Percentiles rank a stretch among this genome's conserved stretches.
Conservation (phyloP, 30 jellyfish, hydroid and myxozoan genomes). For the Calvadosia cruxmelitensis region DNA sequence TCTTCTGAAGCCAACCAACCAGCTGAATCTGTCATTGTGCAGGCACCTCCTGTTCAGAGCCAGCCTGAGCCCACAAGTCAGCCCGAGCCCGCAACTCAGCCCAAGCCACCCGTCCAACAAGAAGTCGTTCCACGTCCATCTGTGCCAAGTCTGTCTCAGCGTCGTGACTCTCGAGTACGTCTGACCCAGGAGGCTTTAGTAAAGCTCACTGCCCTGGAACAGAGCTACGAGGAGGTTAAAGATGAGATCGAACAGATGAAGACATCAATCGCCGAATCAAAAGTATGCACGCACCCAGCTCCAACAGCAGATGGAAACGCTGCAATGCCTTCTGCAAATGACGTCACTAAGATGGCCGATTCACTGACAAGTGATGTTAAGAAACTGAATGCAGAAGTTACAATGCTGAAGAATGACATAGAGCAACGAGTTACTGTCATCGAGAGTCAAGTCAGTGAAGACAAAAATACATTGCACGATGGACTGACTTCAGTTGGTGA, state of each 20-base stretch:
- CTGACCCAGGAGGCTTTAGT: neutral
- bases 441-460: too few relatives aligned
- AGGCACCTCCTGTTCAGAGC: neutral
- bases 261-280: slow-evolving; percentile 21
- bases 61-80: neutral
- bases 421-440: neutral
- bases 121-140: neutral
- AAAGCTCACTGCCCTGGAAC: too few relatives aligned
- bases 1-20: neutral
- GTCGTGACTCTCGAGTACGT: neutral
- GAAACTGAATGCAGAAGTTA: slow-evolving; percentile 13
- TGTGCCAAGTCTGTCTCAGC: neutral
- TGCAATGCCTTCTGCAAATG: too few relatives aligned
- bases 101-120: neutral
- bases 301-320: slow-evolving; percentile 15
- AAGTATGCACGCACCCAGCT: slow-evolving; percentile 24
- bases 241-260: too few relatives aligned
- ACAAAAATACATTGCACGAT: too few relatives aligned
- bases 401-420: slow-evolving; percentile 14
- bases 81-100: neutral
- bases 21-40: neutral
- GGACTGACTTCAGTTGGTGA: too few relatives aligned
- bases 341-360: too few relatives aligned
- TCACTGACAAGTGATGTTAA: slow-evolving; percentile 8
- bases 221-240: too few relatives aligned